Percentiles rank a stretch among this genome's conserved stretches.
phyloP scores from a whole-genome alignment of 2,113 vertebrate species.

The Turdus rufiventris region DNA sequence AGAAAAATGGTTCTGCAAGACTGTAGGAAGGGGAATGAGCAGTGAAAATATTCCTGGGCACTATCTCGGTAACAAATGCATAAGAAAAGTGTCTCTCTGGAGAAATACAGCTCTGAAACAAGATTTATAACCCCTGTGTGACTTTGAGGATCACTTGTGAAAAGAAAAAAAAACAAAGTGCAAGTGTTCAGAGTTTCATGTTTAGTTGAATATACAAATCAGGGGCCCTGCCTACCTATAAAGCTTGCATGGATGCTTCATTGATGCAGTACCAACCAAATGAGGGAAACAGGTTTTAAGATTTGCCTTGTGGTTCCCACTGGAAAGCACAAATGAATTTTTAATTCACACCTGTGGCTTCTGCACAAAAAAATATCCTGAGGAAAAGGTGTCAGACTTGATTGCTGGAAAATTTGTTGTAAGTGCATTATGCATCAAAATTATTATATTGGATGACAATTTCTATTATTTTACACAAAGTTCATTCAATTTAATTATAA shows the following conservation, averaged over 20 bases:
- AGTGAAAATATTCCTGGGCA: background rate
- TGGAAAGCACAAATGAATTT: background rate
- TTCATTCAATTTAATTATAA: conserved; percentile 46
- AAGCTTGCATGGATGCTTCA: background rate
- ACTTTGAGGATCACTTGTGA: background rate
- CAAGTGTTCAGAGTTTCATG: background rate
- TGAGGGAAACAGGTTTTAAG: background rate
- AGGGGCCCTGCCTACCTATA: background rate
- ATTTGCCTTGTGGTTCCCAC: background rate
- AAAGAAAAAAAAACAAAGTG: background rate
- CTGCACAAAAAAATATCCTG: background rate
- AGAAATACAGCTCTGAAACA: background rate
- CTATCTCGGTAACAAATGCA: background rate
- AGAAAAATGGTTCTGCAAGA: background rate
- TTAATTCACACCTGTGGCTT: conserved; percentile 19
- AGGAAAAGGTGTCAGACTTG: conserved; percentile 15
- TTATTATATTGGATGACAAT: conserved; percentile 40
- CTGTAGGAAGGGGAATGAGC: background rate
- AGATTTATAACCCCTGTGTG: background rate
- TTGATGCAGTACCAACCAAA: background rate
- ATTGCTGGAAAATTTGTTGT: conserved; percentile 18
- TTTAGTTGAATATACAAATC: background rate
- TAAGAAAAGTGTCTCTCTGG: background rate
- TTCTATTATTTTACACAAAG: conserved; percentile 46
- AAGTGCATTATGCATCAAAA: conserved; percentile 39